phyloP scores from a whole-genome alignment of 2,888 invertebrate genomes.

The Calameuta pallipes region DNA sequence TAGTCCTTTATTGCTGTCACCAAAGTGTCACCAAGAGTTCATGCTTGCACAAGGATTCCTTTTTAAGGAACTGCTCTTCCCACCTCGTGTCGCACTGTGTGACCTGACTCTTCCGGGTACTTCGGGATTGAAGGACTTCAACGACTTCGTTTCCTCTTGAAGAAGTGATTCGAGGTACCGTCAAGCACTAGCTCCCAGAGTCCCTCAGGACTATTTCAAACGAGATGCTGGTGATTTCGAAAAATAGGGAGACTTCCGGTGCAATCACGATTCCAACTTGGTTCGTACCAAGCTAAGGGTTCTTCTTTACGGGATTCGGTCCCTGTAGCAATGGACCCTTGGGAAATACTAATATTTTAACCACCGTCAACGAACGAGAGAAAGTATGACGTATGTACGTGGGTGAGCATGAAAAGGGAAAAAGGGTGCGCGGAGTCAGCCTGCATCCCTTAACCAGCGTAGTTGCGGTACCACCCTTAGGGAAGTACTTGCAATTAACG shows the following conservation, averaged over 20 bases:
- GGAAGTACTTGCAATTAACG: conserved; percentile 59
- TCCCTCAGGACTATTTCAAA: background rate
- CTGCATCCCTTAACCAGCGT: conserved; percentile 33
- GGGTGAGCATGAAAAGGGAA: conserved; percentile 50
- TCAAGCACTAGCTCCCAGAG: background rate
- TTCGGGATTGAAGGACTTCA: background rate
- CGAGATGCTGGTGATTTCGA: background rate
- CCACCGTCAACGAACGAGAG: conserved; percentile 48
- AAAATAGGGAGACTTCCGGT: background rate
- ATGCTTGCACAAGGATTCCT: background rate
- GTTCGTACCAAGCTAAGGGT: background rate
- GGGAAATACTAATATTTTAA: conserved; percentile 55
- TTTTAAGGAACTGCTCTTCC: background rate
- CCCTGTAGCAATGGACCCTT: conserved; percentile 20
- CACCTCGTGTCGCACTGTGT: background rate
- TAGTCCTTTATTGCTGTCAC: background rate
- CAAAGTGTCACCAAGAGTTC: background rate
- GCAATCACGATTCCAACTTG: background rate
- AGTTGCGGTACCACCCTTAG: conserved; percentile 52
- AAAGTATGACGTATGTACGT: conserved; percentile 20
- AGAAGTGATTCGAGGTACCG: background rate
- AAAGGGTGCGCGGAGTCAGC: conserved; percentile 34
- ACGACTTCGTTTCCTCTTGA: background rate
- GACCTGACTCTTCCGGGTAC: background rate
- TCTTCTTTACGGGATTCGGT: background rate